Evolutionary conservation across 2,797 vertebrate species (phyloP).

Genomic region (Notolepis coatsorum): DNA sequence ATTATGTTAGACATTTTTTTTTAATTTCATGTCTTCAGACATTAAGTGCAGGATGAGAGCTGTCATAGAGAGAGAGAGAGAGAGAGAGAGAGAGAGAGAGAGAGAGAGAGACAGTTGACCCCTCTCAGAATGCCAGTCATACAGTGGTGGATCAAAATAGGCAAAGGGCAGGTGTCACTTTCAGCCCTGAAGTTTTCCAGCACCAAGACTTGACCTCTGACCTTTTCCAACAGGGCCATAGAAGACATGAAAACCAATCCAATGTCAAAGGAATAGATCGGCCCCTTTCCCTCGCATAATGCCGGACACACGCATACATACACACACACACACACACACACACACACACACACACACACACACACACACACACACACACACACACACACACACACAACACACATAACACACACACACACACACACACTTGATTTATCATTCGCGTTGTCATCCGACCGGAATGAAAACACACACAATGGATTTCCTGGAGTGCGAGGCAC

Average conservation of each 20-base stretch:
- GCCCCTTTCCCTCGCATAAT: conserved; percentile 22
- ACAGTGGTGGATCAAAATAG: conserved; percentile 80
- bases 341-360: too few species aligned
- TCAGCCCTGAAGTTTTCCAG: conserved; percentile 64
- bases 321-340: too few species aligned
- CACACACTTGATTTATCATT: conserved; percentile 34
- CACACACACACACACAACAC: too few species aligned
- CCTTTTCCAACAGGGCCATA: conserved; percentile 72
- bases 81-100: not conserved
- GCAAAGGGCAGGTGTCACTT: conserved; percentile 82
- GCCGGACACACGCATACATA: too few species aligned
- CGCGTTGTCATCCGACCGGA: conserved; percentile 1
- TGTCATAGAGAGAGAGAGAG: not conserved
- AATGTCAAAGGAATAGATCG: conserved; percentile 36
- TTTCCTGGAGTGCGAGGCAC: not conserved
- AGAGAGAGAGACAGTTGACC: not conserved
- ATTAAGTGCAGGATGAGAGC: not conserved
- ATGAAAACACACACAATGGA: conserved; percentile 17
- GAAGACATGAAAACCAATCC: conserved; percentile 11
- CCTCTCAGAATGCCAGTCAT: conserved; percentile 63
- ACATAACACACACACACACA: too few species aligned
- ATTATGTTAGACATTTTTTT: too few species aligned
- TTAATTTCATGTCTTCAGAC: too few species aligned
- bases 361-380: too few species aligned
- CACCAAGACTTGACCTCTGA: conserved; percentile 75